Base-by-base conservation (phyloP, 2,888 invertebrate species). In the Drosophila fungiperda region DNA sequence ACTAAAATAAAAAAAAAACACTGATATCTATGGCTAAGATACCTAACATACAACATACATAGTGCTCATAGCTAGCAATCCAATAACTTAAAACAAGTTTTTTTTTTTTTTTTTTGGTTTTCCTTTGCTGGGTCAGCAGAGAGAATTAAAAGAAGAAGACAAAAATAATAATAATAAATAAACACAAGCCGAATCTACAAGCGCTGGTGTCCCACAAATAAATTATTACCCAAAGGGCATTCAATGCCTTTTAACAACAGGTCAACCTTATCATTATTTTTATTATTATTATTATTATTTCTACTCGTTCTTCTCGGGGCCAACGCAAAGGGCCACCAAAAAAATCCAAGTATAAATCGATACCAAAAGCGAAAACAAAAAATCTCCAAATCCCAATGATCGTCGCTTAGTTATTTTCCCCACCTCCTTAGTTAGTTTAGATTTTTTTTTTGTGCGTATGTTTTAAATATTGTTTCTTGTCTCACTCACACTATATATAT, bases 261-360 rank as follows among this genome's bases (percentile, higher is more conserved):
- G 91, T 91, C 91, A 89, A 89, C 89, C 89, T 90, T 91, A 89
- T 89, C 91, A 90, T 89, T 91, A 89, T 90, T 90, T 88, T 88
- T 89, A 89, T 89, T 87, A 90, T 89, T 90, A 88, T 80, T 82
- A 83, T 90, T 86, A 86, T 90, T 85, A 87, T 85, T 80, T 86
- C 78, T 78, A 85, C 73, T 82, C 72, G 87, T 60, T 48, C 53
- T 60, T 32, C 58, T 55, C 58, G 49, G 52, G 49, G 64, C 61
- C 59, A 77, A 77, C 50, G 63, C 66, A 73, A 78, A 72, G 71
- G 84, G 79, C 65, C 74, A 59, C 66, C 70, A 68, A 57, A 61
- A 29, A 52, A 63, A 57, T 26, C 29, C 29, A 62, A 73, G 63
- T 55, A 69, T 70, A 70, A 81, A 82, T 82, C 79, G 79, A 78